Base-by-base conservation (phyloP, 1,140 invertebrate genomes). In the Pseudomyrmex concolor region DNA sequence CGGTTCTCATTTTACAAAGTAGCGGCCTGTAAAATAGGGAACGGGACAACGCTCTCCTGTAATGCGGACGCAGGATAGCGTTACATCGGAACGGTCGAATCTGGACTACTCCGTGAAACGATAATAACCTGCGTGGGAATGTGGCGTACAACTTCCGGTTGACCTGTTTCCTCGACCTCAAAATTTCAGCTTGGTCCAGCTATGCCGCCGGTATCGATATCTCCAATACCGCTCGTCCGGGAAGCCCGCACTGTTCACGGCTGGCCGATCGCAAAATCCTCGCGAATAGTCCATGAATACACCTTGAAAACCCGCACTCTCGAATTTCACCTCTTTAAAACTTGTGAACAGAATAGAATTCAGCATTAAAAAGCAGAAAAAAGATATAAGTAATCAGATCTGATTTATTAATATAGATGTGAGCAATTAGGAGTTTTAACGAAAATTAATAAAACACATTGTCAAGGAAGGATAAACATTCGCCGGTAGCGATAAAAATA, bases 91-190 rank as follows among this genome's bases (percentile, higher is more conserved):
- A 48, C 19, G 51, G 15, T 10, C 43, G 43, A 15, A 12, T 13
- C 9, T 64, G 60, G 12, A 13, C 19, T 34, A 34, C 10, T 25
- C 17, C 13, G 43, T 57, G 59, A 66, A 12, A 78, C 54, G 64
- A 71, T 80, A 80, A 80, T 80, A 80, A 80, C 76, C 66, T 80
- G 76, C 76, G 76, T 80, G 66, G 55, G 54, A 80, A 80, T 54
- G 45, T 43, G 76, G 43, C 54, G 22, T 80, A 76, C 73, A 76
- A 76, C 43, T 80, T 80, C 66, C 76, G 66, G 19, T 43, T 80
- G 66, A 80, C 76, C 67, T 80, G 76, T 71, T 80, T 80, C 66
- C 34, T 71, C 54, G 51, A 19, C 54, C 54, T 51, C 43, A 66
- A 45, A 80, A 80, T 80, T 70, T 80, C 54, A 70, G 54, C 76